Conservation (phyloP, 2,113 vertebrate genomes). For the Collichthys lucidus region DNA sequence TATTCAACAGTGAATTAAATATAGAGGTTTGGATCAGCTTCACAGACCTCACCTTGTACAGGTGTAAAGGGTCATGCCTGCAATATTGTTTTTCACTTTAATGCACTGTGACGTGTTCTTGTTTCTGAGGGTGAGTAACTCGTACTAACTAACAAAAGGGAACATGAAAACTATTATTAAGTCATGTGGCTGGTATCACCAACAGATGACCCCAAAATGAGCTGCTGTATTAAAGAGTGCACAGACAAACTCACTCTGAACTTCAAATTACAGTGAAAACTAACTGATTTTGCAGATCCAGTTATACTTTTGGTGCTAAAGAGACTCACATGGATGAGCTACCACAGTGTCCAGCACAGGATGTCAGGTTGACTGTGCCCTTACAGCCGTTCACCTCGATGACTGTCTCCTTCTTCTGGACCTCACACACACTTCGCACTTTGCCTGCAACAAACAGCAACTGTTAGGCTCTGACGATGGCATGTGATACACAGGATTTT, state of each 20-base stretch:
- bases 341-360: slow-evolving; percentile 87
- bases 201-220: too few species aligned
- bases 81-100: too few species aligned
- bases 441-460: slow-evolving; percentile 68
- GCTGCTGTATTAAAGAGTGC: too few species aligned
- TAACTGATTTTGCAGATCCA: background rate
- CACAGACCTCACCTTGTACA: too few species aligned
- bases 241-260: too few species aligned
- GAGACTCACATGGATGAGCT: slow-evolving; percentile 88
- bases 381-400: slow-evolving; percentile 81
- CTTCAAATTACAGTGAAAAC: background rate
- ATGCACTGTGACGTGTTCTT: too few species aligned
- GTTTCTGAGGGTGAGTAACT: too few species aligned
- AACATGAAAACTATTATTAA: too few species aligned
- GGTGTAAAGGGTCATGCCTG: too few species aligned
- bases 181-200: too few species aligned
- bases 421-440: slow-evolving; percentile 75
- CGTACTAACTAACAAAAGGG: too few species aligned
- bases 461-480: background rate
- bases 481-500: background rate
- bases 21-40: background rate
- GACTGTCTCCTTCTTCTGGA: slow-evolving; percentile 62
- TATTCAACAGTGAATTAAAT: background rate
- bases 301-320: background rate
- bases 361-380: slow-evolving; percentile 83